A percentile compares a stretch with the other conserved stretches of the same genome.
phyloP scores from a whole-genome alignment of 2,888 invertebrate species.

The Tupiocoris notatus region DNA sequence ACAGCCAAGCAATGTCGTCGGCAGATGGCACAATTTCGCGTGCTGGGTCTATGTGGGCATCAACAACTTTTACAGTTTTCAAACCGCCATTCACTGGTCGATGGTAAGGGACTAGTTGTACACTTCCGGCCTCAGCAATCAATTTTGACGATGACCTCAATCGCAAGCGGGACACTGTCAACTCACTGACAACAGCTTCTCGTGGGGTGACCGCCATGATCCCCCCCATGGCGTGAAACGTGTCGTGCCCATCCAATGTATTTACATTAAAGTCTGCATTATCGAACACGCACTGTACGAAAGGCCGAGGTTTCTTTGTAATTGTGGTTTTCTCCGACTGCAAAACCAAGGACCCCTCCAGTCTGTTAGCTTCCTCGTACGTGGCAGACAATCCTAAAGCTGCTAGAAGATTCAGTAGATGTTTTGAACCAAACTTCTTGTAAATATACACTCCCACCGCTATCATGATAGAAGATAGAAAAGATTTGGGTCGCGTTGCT shows the following conservation, averaged over 20 bases:
- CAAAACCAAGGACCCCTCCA: constrained; percentile 14
- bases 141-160: not conserved
- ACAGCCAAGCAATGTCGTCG: constrained; percentile 17
- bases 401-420: constrained; percentile 39
- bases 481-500: constrained; percentile 40
- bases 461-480: constrained; percentile 24
- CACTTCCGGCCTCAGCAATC: not conserved
- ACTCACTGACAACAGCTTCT: constrained; percentile 20
- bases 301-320: not conserved
- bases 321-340: constrained; percentile 7
- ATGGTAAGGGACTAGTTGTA: not conserved
- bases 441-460: constrained; percentile 37
- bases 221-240: constrained; percentile 50
- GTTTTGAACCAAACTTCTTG: constrained; percentile 42
- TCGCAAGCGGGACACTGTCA: not conserved
- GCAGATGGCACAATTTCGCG: not conserved
- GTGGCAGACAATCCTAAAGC: constrained; percentile 5
- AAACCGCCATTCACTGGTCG: constrained; percentile 16
- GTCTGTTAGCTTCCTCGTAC: constrained; percentile 25
- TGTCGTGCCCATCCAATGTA: constrained; percentile 48
- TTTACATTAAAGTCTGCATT: constrained; percentile 5
- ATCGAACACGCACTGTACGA: constrained; percentile 1
- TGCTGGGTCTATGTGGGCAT: not conserved
- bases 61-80: not conserved
- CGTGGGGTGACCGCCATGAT: constrained; percentile 47